Conservation (phyloP, 2,888 invertebrate genomes). For the Pardosa pseudoannulata region DNA sequence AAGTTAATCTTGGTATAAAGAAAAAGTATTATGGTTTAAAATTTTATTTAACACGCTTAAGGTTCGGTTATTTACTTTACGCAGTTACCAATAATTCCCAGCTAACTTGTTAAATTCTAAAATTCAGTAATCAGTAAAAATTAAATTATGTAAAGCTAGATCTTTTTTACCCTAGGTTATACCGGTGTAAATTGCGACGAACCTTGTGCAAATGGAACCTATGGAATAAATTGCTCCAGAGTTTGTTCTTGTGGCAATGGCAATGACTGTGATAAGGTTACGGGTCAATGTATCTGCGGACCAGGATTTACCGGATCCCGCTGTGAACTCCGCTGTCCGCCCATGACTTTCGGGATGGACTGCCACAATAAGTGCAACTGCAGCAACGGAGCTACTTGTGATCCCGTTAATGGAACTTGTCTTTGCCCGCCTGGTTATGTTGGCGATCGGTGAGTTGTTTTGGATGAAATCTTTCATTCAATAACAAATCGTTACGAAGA, state of each 20-base stretch:
- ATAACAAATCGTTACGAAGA: too few species aligned
- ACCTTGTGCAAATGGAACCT: slow-evolving; percentile 31
- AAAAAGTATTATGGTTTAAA: too few species aligned
- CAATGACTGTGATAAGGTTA: slow-evolving; percentile 21
- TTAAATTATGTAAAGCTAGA: too few species aligned
- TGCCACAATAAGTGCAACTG: slow-evolving; percentile 58
- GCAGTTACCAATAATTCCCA: background rate
- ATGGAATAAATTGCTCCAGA: slow-evolving; percentile 19
- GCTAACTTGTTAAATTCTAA: too few species aligned
- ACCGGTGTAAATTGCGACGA: slow-evolving; percentile 33
- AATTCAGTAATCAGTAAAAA: too few species aligned
- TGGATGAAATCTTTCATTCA: too few species aligned
- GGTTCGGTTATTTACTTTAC: background rate
- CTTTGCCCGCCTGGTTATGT: slow-evolving; percentile 74
- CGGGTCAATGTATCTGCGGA: slow-evolving; percentile 33
- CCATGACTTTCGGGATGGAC: slow-evolving; percentile 48
- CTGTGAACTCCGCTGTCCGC: slow-evolving; percentile 77
- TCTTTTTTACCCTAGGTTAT: too few species aligned
- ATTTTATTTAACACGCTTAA: too few species aligned
- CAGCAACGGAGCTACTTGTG: slow-evolving; percentile 49
- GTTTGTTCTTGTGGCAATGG: slow-evolving; percentile 30
- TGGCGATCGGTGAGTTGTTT: slow-evolving; percentile 72
- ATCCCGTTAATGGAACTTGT: slow-evolving; percentile 73
- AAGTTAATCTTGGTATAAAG: too few species aligned
- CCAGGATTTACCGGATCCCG: slow-evolving; percentile 79